phyloP scores from a whole-genome alignment of 1,140 invertebrate genomes.

The Drosophila auraria region DNA sequence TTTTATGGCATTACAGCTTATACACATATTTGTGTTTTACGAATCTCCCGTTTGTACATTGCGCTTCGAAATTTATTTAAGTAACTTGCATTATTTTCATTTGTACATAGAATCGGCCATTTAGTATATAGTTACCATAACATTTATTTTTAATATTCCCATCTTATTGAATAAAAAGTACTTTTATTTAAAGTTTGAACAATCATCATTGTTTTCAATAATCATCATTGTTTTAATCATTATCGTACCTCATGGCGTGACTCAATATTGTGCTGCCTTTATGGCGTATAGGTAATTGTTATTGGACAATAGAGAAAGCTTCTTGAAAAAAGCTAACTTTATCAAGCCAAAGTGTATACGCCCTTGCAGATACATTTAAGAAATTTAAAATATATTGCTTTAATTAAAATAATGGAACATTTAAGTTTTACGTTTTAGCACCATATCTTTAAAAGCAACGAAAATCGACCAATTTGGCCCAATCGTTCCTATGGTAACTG shows the following conservation, averaged over 20 bases:
- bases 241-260: background rate
- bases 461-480: too few species aligned
- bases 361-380: too few species aligned
- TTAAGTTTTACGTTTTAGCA: too few species aligned
- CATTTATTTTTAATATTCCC: conserved; percentile 2
- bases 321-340: too few species aligned
- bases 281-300: too few species aligned
- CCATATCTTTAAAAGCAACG: too few species aligned
- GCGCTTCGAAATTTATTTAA: conserved; percentile 33
- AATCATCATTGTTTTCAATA: background rate
- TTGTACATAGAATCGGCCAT: conserved; percentile 70
- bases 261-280: background rate
- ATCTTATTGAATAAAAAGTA: conserved; percentile 7
- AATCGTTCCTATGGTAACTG: too few species aligned
- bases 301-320: too few species aligned
- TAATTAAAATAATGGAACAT: too few species aligned
- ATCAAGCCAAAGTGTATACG: too few species aligned
- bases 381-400: too few species aligned
- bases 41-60: conserved; percentile 55
- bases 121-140: conserved; percentile 32
- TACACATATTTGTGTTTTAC: conserved; percentile 19
- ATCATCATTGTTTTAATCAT: too few species aligned
- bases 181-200: conserved; percentile 1
- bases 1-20: conserved; percentile 40
- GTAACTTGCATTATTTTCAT: conserved; percentile 53